Percentiles rank a stretch among this genome's conserved stretches.
phyloP scores from a whole-genome alignment of 2,113 vertebrate genomes.

The Pseudopodoces humilis region DNA sequence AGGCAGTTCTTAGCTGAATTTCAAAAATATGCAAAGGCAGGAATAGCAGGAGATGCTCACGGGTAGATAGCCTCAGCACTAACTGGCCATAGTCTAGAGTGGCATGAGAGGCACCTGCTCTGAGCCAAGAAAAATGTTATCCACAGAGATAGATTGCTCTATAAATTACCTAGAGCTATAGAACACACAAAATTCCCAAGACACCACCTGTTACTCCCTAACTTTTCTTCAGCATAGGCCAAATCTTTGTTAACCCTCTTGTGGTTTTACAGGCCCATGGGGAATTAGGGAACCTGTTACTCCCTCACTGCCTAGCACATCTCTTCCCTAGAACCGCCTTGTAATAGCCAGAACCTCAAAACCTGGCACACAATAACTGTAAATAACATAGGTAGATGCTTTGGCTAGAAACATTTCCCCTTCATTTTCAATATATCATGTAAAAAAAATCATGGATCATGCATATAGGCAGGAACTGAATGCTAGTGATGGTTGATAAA shows the following conservation, averaged over 20 bases:
- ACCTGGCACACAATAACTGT: not conserved
- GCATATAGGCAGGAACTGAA: not conserved
- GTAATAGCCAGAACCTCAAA: not conserved
- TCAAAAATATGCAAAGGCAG: not conserved
- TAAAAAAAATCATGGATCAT: not conserved
- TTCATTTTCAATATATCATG: not conserved
- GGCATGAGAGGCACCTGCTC: not conserved
- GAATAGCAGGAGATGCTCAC: not conserved
- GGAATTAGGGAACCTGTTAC: not conserved
- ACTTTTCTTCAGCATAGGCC: not conserved
- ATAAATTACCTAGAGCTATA: not conserved
- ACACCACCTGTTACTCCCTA: not conserved
- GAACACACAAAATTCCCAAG: not conserved
- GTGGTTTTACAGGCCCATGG: accelerated
- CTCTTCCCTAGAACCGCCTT: not conserved
- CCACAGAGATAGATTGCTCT: not conserved
- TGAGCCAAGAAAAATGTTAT: not conserved
- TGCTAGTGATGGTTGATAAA: not conserved
- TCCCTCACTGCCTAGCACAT: not conserved
- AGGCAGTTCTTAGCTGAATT: not conserved
- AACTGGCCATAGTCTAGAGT: not conserved
- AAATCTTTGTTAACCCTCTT: not conserved
- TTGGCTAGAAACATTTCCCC: not conserved
- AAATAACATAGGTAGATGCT: not conserved
- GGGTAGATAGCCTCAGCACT: not conserved